phyloP scores from a whole-genome alignment of 2,888 invertebrate species.

The Drosophila bunnanda region DNA sequence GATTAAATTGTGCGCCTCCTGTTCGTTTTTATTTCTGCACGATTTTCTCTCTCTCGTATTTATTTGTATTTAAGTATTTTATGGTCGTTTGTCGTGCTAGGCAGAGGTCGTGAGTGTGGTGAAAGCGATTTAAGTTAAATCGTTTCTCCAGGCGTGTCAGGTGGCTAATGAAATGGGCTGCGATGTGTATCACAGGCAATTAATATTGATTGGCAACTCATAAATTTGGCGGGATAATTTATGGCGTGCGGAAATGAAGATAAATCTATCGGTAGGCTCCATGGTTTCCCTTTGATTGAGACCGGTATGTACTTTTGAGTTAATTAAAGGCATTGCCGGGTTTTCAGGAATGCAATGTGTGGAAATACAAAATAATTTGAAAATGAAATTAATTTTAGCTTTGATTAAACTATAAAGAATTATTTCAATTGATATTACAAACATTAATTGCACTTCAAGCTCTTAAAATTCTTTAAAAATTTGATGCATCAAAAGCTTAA shows the following conservation, averaged over 20 bases:
- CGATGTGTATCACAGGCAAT: slow-evolving; percentile 31
- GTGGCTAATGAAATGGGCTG: slow-evolving; percentile 39
- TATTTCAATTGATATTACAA: not conserved
- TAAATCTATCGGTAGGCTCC: slow-evolving; percentile 3
- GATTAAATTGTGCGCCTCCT: slow-evolving; percentile 45
- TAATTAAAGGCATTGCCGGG: slow-evolving; percentile 4
- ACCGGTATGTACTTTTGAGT: not conserved
- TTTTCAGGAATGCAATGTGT: not conserved
- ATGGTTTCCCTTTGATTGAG: not conserved
- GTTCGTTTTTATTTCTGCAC: slow-evolving; percentile 5
- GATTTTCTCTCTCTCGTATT: not conserved
- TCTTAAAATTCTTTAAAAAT: not conserved
- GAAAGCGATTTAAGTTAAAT: slow-evolving; percentile 48
- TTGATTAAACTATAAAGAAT: not conserved
- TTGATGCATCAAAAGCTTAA: not conserved
- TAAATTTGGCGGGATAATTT: slow-evolving; percentile 34
- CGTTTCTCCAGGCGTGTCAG: slow-evolving; percentile 27
- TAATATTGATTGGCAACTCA: slow-evolving; percentile 47
- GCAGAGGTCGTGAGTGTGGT: slow-evolving; percentile 29
- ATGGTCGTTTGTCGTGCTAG: slow-evolving; percentile 34
- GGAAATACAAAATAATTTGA: not conserved
- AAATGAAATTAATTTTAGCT: not conserved
- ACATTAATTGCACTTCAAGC: not conserved
- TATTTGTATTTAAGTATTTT: slow-evolving; percentile 23
- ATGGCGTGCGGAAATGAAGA: slow-evolving; percentile 25